Conservation (phyloP, 2,888 invertebrate genomes). For the Tholera decimalis region DNA sequence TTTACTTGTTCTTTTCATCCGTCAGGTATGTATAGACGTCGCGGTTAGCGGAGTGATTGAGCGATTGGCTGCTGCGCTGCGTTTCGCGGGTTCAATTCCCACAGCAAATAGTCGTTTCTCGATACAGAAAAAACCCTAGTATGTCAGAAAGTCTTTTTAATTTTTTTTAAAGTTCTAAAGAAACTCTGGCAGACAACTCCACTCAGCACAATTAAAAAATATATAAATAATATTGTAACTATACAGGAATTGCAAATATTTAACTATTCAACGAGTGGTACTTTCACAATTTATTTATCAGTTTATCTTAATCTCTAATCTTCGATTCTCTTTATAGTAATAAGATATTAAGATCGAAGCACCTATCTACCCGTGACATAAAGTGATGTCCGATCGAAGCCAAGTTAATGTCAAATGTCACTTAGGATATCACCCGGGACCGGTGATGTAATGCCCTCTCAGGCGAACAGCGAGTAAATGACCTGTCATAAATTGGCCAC, state of each 20-base stretch:
- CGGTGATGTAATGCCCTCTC: conserved; percentile 51
- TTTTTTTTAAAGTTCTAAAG: too few species aligned
- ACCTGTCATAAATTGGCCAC: conserved; percentile 59
- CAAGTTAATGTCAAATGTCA: conserved; percentile 54
- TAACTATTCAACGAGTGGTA: not conserved
- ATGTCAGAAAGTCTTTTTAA: too few species aligned
- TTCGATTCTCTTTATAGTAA: conserved; percentile 1
- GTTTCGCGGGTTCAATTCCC: too few species aligned
- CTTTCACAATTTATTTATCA: too few species aligned
- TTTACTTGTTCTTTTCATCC: conserved; percentile 1
- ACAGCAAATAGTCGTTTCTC: too few species aligned
- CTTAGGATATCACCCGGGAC: conserved; percentile 54
- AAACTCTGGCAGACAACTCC: too few species aligned
- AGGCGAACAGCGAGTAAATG: conserved; percentile 55
- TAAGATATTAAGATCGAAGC: conserved; percentile 5
- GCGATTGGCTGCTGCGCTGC: too few species aligned
- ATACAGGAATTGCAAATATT: not conserved
- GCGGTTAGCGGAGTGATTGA: too few species aligned
- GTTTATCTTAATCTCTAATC: too few species aligned
- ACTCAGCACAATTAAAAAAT: too few species aligned
- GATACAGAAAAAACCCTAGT: too few species aligned
- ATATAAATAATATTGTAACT: too few species aligned
- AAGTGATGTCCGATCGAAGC: conserved; percentile 48
- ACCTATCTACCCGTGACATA: conserved; percentile 18
- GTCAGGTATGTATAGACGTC: not conserved